Evolutionary conservation across 2,113 vertebrate species (phyloP).

Genomic region (Romanogobio albipinnatus): DNA sequence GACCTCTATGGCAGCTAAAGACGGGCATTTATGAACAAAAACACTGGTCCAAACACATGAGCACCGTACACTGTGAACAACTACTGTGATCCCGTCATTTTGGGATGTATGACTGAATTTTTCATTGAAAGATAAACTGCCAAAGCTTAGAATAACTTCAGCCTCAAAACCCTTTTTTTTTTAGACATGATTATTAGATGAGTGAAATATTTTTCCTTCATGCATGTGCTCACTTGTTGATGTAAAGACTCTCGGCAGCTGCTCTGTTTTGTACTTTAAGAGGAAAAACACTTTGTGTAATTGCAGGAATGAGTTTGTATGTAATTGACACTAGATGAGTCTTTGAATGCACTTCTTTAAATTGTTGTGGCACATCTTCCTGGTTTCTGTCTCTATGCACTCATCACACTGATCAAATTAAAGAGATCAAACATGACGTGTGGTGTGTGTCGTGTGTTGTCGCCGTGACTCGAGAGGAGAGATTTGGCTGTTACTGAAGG

Average conservation of each 20-base stretch:
- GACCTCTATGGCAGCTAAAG: background rate
- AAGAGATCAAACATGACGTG: background rate
- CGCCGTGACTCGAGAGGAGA: background rate
- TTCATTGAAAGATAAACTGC: background rate
- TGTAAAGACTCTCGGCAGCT: background rate
- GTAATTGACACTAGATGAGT: background rate
- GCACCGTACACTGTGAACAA: conserved; percentile 21
- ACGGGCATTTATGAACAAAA: background rate
- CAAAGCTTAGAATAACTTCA: conserved; percentile 26
- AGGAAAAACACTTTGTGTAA: background rate
- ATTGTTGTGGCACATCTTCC: background rate
- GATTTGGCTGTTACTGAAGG: conserved; percentile 15
- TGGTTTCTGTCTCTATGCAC: background rate
- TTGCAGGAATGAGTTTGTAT: background rate
- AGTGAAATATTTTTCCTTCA: background rate
- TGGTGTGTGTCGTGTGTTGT: background rate
- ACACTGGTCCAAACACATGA: background rate
- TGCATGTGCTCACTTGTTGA: conserved; percentile 24
- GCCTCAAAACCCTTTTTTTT: background rate
- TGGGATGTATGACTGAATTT: background rate
- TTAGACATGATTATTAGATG: background rate
- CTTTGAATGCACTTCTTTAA: background rate
- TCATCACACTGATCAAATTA: conserved; percentile 21
- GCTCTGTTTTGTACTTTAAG: background rate
- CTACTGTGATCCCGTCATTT: background rate